Evolutionary conservation across 2,888 invertebrate genomes (phyloP), one percentile per base, ranked within the genome.

Genomic region (Caenorhabditis doughertyi): DNA sequence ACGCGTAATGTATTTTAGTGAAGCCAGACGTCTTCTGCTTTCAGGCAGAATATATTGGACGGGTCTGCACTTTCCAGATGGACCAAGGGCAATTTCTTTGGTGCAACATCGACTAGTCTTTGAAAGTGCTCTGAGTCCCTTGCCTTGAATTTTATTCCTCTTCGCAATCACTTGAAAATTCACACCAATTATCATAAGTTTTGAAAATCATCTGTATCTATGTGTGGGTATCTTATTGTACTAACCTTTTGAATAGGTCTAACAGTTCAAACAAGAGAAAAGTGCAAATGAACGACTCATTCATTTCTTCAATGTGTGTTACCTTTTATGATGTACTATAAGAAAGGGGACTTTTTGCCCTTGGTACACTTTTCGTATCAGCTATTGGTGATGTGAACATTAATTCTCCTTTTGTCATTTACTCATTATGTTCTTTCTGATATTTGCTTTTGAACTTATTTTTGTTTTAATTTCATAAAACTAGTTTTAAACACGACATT

Each of bases 11-110:
- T 47, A n/a, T 7, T 13, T 47, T 47, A 60, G 25, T 25, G 42
- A 42, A 42, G 60, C 42, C 60, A 42, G 25, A 42, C 42, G 42
- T 60, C 60, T 60, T 60, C 42, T 42, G 25, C 39, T 60, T 25
- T 60, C n/a, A n/a, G 42, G 35, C 39, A 58, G 35, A 25, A 23
- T 23, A 13, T 11, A 42, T 23, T 32, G 18, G 23, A 11, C 58
- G 3, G 42, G 23, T n/a, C 25, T 42, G 60, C 60, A 60, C 42
- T 60, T 60, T 60, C n/a, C 60, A 42, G 60, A 60, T 58, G 39
- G 25, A 42, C 16, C 60, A 60, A 60, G 58, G 58, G 27, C 60
- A 60, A 39, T 3, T 5, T 3, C 44, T 47, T 47, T 18, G 51
- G 51, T 42, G 60, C 60, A 60, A 60, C 60, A 60, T 42, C 39